Conservation (phyloP, 2,113 vertebrate species). For the Tapirus terrestris region DNA sequence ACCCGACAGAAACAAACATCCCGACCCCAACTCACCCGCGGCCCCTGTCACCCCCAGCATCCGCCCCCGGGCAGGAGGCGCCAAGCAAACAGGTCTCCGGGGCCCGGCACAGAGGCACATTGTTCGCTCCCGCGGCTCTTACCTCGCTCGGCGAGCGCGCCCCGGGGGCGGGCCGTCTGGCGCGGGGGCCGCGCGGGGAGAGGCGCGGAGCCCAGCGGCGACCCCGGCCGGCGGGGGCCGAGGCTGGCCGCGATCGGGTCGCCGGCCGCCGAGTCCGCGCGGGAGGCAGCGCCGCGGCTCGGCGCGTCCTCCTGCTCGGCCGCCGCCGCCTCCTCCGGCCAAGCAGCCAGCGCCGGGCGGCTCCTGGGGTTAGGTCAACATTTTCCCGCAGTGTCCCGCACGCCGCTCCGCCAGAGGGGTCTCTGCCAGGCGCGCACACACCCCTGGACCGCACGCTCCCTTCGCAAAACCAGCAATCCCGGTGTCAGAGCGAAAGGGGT, state of each 20-base stretch:
- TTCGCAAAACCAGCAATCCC: not conserved
- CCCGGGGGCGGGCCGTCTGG: constrained; percentile 62
- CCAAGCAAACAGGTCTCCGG: constrained; percentile 78
- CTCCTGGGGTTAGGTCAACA: constrained; percentile 90
- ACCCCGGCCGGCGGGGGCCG: not conserved
- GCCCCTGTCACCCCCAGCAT: constrained; percentile 38
- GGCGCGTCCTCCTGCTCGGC: constrained; percentile 62
- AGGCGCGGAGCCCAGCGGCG: constrained; percentile 12
- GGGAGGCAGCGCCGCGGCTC: constrained; percentile 65
- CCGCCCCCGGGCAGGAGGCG: constrained; percentile 25
- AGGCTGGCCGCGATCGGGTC: constrained; percentile 10
- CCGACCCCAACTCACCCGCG: not conserved
- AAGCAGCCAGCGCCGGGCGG: constrained; percentile 84
- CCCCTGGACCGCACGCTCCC: constrained; percentile 40
- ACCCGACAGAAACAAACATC: not conserved
- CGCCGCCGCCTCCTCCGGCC: constrained; percentile 74
- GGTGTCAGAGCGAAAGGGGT: not conserved
- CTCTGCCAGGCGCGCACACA: constrained; percentile 42
- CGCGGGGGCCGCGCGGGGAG: not conserved
- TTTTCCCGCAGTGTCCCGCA: constrained; percentile 88
- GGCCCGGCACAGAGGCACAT: constrained; percentile 64
- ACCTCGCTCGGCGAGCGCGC: constrained; percentile 74
- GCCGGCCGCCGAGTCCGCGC: constrained; percentile 38
- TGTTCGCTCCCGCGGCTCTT: constrained; percentile 73
- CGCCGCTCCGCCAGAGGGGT: constrained; percentile 84